Percentiles rank a stretch among this genome's conserved stretches.
phyloP scores from a whole-genome alignment of 2,113 vertebrate genomes.

The Ivindomyrus marchei region DNA sequence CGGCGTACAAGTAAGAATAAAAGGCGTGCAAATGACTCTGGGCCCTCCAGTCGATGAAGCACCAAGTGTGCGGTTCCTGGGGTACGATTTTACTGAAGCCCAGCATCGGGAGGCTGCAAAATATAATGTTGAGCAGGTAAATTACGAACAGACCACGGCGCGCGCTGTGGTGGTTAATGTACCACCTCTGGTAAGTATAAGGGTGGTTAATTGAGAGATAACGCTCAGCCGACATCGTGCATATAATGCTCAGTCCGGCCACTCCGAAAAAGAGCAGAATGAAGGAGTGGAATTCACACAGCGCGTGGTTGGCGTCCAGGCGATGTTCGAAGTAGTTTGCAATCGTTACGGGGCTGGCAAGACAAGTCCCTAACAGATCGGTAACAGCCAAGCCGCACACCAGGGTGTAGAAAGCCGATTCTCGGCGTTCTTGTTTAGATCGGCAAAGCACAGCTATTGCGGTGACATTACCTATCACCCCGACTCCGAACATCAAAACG shows the following conservation, averaged over 20 bases:
- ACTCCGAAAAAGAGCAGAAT: constrained; percentile 43
- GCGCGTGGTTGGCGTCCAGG: not conserved
- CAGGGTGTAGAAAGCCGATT: constrained; percentile 24
- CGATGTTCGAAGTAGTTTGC: not conserved
- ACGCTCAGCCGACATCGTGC: constrained; percentile 21
- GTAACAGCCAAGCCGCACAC: constrained; percentile 22
- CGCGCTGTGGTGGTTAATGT: not conserved
- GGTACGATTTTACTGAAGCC: constrained; percentile 14
- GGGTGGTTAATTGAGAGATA: constrained; percentile 19
- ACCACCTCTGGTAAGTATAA: constrained; percentile 16
- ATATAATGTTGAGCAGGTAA: constrained; percentile 19
- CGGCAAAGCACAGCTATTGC: constrained; percentile 21
- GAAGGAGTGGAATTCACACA: constrained; percentile 54
- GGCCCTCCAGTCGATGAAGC: constrained; percentile 25
- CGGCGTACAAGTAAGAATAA: constrained; percentile 23
- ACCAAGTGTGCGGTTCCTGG: constrained; percentile 17
- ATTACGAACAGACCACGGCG: constrained; percentile 16
- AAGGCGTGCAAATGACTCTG: constrained; percentile 2
- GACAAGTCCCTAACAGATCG: constrained; percentile 20
- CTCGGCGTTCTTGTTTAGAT: constrained; percentile 12
- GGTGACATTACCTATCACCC: constrained; percentile 16
- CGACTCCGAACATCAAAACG: constrained; percentile 17
- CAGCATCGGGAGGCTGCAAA: constrained; percentile 16
- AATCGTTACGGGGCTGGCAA: constrained; percentile 23
- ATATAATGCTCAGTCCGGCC: constrained; percentile 9